Percentiles rank a stretch among this genome's conserved stretches.
These are phyloP conservation scores for Phrynocephalus versicolor DNA, from an alignment of 2,113 vertebrate species.

Conservation along the genomic window DNA sequence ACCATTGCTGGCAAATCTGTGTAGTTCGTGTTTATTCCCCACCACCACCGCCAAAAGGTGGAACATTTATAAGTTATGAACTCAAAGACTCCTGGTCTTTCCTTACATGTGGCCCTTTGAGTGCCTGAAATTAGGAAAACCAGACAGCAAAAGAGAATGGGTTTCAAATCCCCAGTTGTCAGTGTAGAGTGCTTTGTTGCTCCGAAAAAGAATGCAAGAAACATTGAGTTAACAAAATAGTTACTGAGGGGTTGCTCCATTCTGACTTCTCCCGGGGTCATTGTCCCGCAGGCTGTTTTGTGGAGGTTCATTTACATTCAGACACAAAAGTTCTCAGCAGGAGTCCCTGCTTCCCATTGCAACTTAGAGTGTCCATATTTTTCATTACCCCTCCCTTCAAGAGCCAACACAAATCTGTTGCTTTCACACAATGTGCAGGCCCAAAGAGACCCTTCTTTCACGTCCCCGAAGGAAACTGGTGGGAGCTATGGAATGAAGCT, in stretches of 20 bases:
- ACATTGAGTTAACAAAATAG: conserved; percentile 69
- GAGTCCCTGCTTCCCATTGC: conserved; percentile 72
- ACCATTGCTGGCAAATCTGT: conserved; percentile 69
- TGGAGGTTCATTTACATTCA: conserved; percentile 84
- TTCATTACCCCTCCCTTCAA: conserved; percentile 53
- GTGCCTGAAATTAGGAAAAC: conserved; percentile 77
- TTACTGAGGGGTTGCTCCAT: conserved; percentile 68
- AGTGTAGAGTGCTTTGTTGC: conserved; percentile 66
- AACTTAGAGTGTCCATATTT: conserved; percentile 25
- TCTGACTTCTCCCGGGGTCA: conserved; percentile 57
- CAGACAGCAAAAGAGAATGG: conserved; percentile 68
- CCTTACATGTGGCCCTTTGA: conserved; percentile 63
- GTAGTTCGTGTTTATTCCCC: conserved; percentile 70
- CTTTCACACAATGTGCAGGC: conserved; percentile 66
- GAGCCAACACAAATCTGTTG: conserved; percentile 74
- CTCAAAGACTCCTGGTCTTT: conserved; percentile 61
- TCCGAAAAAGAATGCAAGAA: conserved; percentile 70
- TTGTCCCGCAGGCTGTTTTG: conserved; percentile 63
- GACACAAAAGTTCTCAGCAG: conserved; percentile 80
- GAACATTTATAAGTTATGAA: conserved; percentile 83
- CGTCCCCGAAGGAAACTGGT: conserved; percentile 65
- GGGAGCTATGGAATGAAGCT: conserved; percentile 37
- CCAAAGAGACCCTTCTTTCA: conserved; percentile 62
- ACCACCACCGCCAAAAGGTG: conserved; percentile 66
- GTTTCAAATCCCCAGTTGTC: conserved; percentile 81